Evolutionary conservation across 2,888 invertebrate species (phyloP), one percentile per base, ranked within the genome.

Genomic region (Pantelozetes paolii): DNA sequence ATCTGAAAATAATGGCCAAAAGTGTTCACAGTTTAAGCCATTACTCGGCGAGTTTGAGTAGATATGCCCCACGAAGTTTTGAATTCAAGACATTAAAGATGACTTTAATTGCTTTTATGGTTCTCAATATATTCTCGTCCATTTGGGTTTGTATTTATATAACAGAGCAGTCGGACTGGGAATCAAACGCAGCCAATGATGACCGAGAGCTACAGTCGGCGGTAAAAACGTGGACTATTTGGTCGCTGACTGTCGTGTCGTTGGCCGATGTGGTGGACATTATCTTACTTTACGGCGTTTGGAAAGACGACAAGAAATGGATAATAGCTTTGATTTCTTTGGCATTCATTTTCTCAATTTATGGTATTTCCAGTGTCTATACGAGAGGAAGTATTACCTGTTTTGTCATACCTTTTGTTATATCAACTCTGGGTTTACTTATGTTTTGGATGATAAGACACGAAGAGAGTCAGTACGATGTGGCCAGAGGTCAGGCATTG

Each of bases 371-470:
- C 15, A 73, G 69, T 69, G 73, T 69, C 1, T 73, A 73, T 28
- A 69, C 69, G 8, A 69, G 73, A 50, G 73, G 73, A 32, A 69
- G 69, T n/a, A 73, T 73, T 40, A 70, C 69, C 15, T 73, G 73
- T 23, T 73, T 73, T 70, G 73, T 73, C 1, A 28, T 73, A 1
- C 73, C 73, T 8, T 73, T 73, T 23, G 69, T 69, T 18, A 69
- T 73, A 5, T 42, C 70, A 26, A 73, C 73, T 9, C 32, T 69
- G 11, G 32, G 70, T 9, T 30, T 50, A 13, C 45, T 73, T 8
- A 48, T 69, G 48, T 26, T 70, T 40, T 59, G 67, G 32, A 73
- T 73, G 73, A 40, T 50, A 20, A 30, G 73, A 28, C n/a, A 67
- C 20, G 73, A 73, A 30, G 40, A 73, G 20, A 13, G 50, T 26